Evolutionary conservation across 2,888 invertebrate genomes (phyloP).

Genomic region (Phoenoteleia sp.): DNA sequence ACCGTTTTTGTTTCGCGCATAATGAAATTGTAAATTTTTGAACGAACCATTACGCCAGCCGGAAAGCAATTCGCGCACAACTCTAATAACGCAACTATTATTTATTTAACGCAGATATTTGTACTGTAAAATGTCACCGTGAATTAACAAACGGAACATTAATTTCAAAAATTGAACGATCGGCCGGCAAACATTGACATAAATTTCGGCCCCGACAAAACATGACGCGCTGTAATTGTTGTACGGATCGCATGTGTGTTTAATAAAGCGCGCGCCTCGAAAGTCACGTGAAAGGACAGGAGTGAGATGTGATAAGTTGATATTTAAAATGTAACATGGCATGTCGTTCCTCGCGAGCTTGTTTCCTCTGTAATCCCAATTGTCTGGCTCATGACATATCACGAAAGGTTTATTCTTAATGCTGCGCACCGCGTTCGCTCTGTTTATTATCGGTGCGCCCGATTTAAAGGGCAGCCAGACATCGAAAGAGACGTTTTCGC

Average conservation of each 20-base stretch:
- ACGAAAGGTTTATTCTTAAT: slow-evolving; percentile 83
- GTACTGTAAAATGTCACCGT: slow-evolving; percentile 7
- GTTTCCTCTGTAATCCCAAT: slow-evolving; percentile 75
- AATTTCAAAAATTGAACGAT: slow-evolving; percentile 3
- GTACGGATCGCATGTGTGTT: not conserved
- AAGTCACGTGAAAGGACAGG: slow-evolving; percentile 18
- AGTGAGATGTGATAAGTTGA: slow-evolving; percentile 50
- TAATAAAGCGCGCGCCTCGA: slow-evolving; percentile 18
- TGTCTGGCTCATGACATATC: slow-evolving; percentile 82
- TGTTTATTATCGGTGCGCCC: slow-evolving; percentile 77
- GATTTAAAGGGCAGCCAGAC: slow-evolving; percentile 80
- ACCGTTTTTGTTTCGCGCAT: not conserved
- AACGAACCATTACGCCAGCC: not conserved
- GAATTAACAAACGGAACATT: not conserved
- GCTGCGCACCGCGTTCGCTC: slow-evolving; percentile 70
- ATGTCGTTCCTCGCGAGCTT: slow-evolving; percentile 56
- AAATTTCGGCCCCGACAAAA: not conserved
- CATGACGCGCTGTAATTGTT: not conserved
- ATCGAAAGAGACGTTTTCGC: slow-evolving; percentile 24
- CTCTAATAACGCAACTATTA: slow-evolving; percentile 14
- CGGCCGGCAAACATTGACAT: not conserved
- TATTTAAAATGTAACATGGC: slow-evolving; percentile 59
- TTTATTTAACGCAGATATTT: not conserved
- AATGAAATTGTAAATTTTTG: not conserved
- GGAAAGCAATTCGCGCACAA: not conserved